Evolutionary conservation across 2,113 vertebrate species (phyloP).

Genomic region (Elaphurus davidianus): DNA sequence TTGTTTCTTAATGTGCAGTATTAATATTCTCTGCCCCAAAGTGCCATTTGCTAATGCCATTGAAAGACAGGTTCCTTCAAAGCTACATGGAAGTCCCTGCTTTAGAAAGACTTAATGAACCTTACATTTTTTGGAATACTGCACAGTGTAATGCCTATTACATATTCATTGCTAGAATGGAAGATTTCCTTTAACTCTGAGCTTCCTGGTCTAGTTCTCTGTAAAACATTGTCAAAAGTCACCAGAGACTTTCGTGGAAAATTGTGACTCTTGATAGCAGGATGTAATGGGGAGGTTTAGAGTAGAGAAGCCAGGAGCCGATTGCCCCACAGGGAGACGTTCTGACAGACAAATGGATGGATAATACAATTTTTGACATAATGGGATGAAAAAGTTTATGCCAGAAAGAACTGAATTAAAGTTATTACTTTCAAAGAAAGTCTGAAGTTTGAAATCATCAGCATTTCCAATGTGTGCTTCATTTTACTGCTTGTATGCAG

Average conservation of each 20-base stretch:
- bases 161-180: conserved; percentile 88
- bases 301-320: conserved; percentile 83
- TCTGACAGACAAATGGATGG: conserved; percentile 89
- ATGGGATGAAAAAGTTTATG: conserved; percentile 88
- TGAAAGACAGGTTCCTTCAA: conserved; percentile 86
- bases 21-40: conserved; percentile 85
- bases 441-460: conserved; percentile 81
- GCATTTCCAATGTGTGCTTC: conserved; percentile 73
- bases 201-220: conserved; percentile 86
- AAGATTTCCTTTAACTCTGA: conserved; percentile 88
- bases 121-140: conserved; percentile 89
- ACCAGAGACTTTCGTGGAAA: conserved; percentile 84
- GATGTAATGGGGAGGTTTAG: conserved; percentile 85
- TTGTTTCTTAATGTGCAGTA: conserved; percentile 85
- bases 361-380: conserved; percentile 89
- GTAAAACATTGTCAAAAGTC: conserved; percentile 89
- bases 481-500: conserved; percentile 72
- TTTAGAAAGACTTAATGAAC: conserved; percentile 89
- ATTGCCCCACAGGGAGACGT: conserved; percentile 83
- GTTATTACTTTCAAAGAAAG: conserved; percentile 85
- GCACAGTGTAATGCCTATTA: conserved; percentile 86
- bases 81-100: conserved; percentile 82
- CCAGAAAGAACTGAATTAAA: conserved; percentile 88
- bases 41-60: conserved; percentile 86
- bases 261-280: conserved; percentile 87